These are phyloP conservation scores for Danio kyathit DNA, from an alignment of 2,797 vertebrate species.

Conservation along the genomic window DNA sequence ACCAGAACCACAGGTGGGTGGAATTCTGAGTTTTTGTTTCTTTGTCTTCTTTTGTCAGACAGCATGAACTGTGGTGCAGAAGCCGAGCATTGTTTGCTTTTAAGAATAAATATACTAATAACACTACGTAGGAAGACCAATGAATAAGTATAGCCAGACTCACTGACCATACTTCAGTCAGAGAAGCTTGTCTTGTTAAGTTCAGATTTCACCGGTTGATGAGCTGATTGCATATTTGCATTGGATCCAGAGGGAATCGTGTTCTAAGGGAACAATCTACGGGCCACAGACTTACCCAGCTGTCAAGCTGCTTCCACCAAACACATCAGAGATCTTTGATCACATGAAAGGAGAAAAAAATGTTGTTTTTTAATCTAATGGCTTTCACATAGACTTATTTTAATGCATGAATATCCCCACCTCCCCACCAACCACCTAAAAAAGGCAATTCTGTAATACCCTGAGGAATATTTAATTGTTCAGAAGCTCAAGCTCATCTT, in stretches of 20 bases:
- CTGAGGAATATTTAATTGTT: background rate
- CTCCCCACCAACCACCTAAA: background rate
- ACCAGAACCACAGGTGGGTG: background rate
- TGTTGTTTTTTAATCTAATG: background rate
- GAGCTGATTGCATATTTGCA: background rate
- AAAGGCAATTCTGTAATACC: background rate
- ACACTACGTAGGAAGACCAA: conserved; percentile 19
- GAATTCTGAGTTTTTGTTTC: conserved; percentile 6
- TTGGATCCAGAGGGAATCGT: conserved; percentile 7
- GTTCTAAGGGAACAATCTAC: background rate
- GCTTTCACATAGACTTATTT: background rate
- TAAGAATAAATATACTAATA: conserved; percentile 40
- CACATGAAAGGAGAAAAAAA: conserved; percentile 1
- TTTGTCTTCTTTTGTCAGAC: background rate
- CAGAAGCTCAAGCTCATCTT: no score
- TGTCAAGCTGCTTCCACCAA: background rate
- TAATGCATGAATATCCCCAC: background rate
- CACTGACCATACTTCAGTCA: conserved; percentile 34
- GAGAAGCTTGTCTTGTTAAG: conserved; percentile 26
- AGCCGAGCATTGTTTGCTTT: conserved; percentile 32
- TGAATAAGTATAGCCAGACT: conserved; percentile 36
- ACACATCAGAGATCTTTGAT: background rate
- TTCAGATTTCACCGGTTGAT: conserved; percentile 27
- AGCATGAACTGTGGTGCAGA: conserved; percentile 13
- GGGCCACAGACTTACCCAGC: background rate